Base-by-base conservation (phyloP, 2,888 invertebrate genomes). In the Sphaerophoria taeniata region DNA sequence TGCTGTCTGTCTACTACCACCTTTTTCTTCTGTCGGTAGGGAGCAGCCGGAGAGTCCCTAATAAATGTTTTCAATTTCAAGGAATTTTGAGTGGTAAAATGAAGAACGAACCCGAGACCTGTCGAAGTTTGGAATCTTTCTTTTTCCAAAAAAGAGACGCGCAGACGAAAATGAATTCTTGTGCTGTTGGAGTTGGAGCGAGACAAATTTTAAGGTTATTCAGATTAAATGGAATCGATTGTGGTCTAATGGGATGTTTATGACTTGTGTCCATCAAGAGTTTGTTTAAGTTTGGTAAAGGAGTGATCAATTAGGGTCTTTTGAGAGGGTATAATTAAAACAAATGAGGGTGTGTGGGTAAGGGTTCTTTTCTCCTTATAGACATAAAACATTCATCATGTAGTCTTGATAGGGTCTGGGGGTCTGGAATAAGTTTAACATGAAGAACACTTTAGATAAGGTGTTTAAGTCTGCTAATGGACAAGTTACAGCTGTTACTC, bases 21-120 rank as follows among this genome's bases (percentile, higher is more conserved):
- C 24, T 24, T 24, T 24, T 24, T 24, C 24, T n/a, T n/a, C 24
- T 24, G 24, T 24, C 24, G 24, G 24, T 24, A 24, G 24, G 24
- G 24, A 24, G 24, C 24, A 24, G 24, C 2, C 2, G 24, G 6
- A n/a, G 4, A 16, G 72, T 36, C 65, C 34, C 43, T 47, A 73
- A 69, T 49, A 56, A 69, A 78, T 78, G 73, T 49, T 73, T 73
- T 70, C 73, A 63, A 82, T 82, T 78, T 78, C 65, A 63, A 31
- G 77, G 72, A 55, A 73, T 69, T 75, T 33, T 34, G 55, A 60
- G 55, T 49, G 55, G 67, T 47, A 49, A 69, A 61, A 67, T 53
- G 36, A 31, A 63, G 61, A 58, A 56, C 56, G 49, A 24, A 53
- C 24, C 56, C 60, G 4, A 24, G 24, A 70, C 56, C 36, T 67